Evolutionary conservation across 2,113 vertebrate species (phyloP).

Genomic region (Sinocyclocheilus anophthalmus): DNA sequence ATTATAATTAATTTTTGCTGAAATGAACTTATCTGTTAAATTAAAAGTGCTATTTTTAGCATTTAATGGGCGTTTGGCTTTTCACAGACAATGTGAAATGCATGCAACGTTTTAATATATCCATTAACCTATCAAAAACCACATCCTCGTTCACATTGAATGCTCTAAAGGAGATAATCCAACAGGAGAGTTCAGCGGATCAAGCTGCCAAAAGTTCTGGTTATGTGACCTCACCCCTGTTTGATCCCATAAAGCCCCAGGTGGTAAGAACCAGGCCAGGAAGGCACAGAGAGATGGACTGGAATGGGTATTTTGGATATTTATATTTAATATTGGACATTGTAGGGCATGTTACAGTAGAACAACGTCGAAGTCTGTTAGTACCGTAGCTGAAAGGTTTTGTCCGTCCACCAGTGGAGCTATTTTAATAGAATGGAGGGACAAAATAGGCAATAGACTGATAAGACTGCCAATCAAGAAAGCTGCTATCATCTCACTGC

Average conservation of each 20-base stretch:
- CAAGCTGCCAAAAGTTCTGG: neutral
- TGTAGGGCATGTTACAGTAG: neutral
- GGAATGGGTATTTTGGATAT: neutral
- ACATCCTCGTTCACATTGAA: neutral
- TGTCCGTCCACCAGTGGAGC: neutral
- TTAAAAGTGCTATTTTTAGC: neutral
- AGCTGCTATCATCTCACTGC: slow-evolving; percentile 42
- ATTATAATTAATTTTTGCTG: neutral
- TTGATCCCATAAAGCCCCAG: slow-evolving; percentile 9
- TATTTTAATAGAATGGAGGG: slow-evolving; percentile 18
- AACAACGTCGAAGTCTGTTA: too few species aligned
- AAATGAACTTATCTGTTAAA: neutral
- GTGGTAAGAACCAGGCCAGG: neutral
- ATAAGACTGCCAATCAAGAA: slow-evolving; percentile 42
- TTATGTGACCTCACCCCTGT: slow-evolving; percentile 26
- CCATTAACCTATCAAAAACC: neutral
- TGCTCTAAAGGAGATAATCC: slow-evolving; percentile 40
- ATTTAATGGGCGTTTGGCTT: neutral
- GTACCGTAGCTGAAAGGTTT: neutral
- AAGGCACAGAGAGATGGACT: neutral
- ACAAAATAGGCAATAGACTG: slow-evolving; percentile 27
- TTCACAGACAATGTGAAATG: neutral
- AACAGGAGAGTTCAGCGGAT: slow-evolving; percentile 29
- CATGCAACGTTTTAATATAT: neutral
- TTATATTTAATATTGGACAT: neutral